These are phyloP conservation scores for Bothrops alternatus DNA, from an alignment of 2,797 vertebrate genomes.

Conservation along the genomic window DNA sequence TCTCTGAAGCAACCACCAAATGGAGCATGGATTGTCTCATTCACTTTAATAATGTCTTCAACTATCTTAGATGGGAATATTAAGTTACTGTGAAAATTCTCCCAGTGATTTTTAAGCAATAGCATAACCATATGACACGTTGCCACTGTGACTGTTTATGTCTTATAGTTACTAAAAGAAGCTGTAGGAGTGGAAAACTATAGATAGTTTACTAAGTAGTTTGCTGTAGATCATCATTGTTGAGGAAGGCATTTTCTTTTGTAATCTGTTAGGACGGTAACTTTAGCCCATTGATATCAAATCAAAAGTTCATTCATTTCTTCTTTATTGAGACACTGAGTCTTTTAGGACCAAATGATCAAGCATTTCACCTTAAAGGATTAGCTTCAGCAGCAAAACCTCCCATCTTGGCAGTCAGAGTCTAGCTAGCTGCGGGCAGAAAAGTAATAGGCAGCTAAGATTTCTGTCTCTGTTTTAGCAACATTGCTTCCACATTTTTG, in stretches of 20 bases:
- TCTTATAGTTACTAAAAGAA: conserved; percentile 22
- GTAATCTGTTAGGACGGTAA: conserved; percentile 34
- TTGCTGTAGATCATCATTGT: conserved; percentile 40
- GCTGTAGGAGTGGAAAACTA: conserved; percentile 52
- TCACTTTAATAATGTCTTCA: conserved; percentile 5
- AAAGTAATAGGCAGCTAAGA: conserved; percentile 8
- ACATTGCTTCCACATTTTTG: conserved; percentile 28
- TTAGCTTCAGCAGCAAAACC: conserved; percentile 16
- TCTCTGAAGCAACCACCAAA: neutral
- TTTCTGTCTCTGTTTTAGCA: conserved; percentile 48
- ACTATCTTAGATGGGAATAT: conserved; percentile 31
- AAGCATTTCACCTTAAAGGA: conserved; percentile 1
- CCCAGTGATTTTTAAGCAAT: conserved; percentile 38
- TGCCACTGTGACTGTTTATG: conserved; percentile 41
- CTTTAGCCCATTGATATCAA: conserved; percentile 37
- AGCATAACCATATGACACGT: conserved; percentile 44
- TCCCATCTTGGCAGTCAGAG: conserved; percentile 40
- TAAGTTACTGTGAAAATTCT: conserved; percentile 15
- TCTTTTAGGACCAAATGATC: neutral
- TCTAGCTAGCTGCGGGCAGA: conserved; percentile 35
- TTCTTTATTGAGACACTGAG: conserved; percentile 21
- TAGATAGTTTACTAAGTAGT: conserved; percentile 34
- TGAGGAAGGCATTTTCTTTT: conserved; percentile 37
- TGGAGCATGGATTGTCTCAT: neutral
- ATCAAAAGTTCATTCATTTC: conserved; percentile 45